phyloP scores from a whole-genome alignment of 2,888 invertebrate species.

The Neoaliturus tenellus region DNA sequence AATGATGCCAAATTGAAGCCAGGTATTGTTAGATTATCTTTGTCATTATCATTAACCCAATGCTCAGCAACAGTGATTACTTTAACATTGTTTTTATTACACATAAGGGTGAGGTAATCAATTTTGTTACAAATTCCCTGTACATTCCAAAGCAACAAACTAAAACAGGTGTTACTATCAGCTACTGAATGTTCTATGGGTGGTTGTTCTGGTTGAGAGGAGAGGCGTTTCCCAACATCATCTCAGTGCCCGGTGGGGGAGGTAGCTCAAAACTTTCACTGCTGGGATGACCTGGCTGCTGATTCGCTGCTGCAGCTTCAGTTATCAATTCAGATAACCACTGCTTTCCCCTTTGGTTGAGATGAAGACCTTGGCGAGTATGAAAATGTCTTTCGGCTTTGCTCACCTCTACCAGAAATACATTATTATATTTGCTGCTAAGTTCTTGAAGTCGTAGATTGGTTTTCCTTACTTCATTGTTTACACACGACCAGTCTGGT shows the following conservation, averaged over 20 bases:
- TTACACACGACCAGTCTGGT: slow-evolving; percentile 24
- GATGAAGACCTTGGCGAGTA: not conserved
- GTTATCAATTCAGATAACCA: too few species aligned
- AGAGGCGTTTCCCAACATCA: not conserved
- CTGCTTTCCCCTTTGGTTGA: slow-evolving; percentile 7
- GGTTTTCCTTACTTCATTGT: not conserved
- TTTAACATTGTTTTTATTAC: not conserved
- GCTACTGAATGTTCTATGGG: not conserved
- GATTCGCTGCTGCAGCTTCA: too few species aligned
- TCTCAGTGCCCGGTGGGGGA: slow-evolving; percentile 9
- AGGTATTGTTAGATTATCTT: not conserved
- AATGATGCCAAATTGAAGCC: not conserved
- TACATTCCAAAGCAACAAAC: slow-evolving; percentile 23
- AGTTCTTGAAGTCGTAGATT: not conserved
- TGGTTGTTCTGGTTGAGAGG: not conserved
- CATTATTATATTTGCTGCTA: not conserved
- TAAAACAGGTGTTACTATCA: not conserved
- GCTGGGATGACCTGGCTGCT: too few species aligned
- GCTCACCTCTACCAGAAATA: not conserved
- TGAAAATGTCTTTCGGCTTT: not conserved
- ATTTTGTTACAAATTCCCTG: not conserved
- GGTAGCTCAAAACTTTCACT: too few species aligned
- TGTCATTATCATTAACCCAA: not conserved
- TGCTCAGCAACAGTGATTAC: slow-evolving; percentile 4
- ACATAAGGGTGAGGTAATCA: slow-evolving; percentile 6